Evolutionary conservation across 1,140 invertebrate genomes (phyloP), one percentile per base, ranked within the genome.

Genomic region (Elysia chlorotica): DNA sequence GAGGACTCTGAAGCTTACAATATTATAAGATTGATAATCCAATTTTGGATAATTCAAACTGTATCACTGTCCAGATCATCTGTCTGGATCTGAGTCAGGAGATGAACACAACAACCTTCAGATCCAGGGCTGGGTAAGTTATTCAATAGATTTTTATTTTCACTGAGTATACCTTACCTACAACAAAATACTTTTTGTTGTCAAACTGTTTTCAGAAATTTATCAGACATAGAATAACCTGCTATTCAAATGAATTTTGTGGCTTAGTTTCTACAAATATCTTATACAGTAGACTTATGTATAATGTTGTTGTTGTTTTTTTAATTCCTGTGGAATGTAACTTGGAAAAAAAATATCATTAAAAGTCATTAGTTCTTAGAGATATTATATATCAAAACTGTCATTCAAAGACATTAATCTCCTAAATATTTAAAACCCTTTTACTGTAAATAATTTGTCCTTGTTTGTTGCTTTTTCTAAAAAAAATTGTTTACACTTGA

Each of bases 11-110:
- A 48, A 48, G 41, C n/a, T n/a, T 48, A n/a, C 10, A 48, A 48
- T 10, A 48, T 48, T 48, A 10, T 48, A 48, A 48, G 10, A 48
- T 48, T 48, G 41, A 48, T 48, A 48, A n/a, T 14, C n/a, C 41
- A 14, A 48, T 10, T 48, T 14, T 14, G n/a, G n/a, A 48, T 48
- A 48, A 48, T 23, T 14, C 57, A 57, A 30, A 57, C 6, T n/a
- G 33, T 62, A n/a, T 3, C 57, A n/a, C 23, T 63, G 25, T 54
- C 70, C 72, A 87, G 86, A 75, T 87, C 65, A 81, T 93, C 65
- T 91, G 92, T 70, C 85, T 93, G 53, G 92, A 93, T 82, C 84
- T 91, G n/a, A 90, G 89, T 68, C 87, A 89, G 81, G 91, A 92
- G 79, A 89, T 90, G 78, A 87, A 90, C 62, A 89, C 87, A 74